Base-by-base conservation (phyloP, 2,888 invertebrate genomes). In the Dicyrtoma fusca region DNA sequence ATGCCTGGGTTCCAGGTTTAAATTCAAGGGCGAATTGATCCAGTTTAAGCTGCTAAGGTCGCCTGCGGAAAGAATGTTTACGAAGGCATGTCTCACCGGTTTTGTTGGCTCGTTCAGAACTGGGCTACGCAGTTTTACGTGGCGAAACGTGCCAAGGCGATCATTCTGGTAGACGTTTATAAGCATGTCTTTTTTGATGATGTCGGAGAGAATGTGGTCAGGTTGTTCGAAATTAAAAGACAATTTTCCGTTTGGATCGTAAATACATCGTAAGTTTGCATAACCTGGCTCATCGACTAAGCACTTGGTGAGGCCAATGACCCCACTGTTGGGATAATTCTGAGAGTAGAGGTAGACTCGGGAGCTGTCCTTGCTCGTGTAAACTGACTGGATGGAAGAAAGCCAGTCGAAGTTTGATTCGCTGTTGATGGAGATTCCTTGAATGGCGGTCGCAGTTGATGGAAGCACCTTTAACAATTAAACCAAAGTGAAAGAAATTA, bases 281-380 rank as follows among this genome's bases (percentile, higher is more conserved):
- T 95, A 95, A 75, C 94, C 94, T 6, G 90, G 88, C 86, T 97
- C 97, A 80, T 88, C 89, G 81, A 91, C 90, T 78, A 97, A 87
- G 84, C 98, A 98, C 82, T 94, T 91, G 81, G 91, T 90, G 83
- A 98, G 86, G 57, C 98, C 98, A 72, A 96, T 86, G 76, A 93
- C 86, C 14, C 97, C 97, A 83, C 88, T 87, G 34, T 87, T 83
- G 73, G 89, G 87, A 81, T 90, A 88, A 55, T 89, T 89, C 73
- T 87, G 87, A 73, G 90, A 87, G 71, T 91, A 88, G 44, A 92
- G 82, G 81, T 90, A 88, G 71, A 92, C 87, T 80, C 89, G 88
- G 13, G 49, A 4, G 13, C n/a, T 49, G 49, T 34, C 34, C 4
- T 3, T 6, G 4, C 5, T 4, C 5, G 3, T 13, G 4, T 4